These are phyloP conservation scores for Iguana delicatissima DNA, from an alignment of 2,797 vertebrate species.

Conservation along the genomic window DNA sequence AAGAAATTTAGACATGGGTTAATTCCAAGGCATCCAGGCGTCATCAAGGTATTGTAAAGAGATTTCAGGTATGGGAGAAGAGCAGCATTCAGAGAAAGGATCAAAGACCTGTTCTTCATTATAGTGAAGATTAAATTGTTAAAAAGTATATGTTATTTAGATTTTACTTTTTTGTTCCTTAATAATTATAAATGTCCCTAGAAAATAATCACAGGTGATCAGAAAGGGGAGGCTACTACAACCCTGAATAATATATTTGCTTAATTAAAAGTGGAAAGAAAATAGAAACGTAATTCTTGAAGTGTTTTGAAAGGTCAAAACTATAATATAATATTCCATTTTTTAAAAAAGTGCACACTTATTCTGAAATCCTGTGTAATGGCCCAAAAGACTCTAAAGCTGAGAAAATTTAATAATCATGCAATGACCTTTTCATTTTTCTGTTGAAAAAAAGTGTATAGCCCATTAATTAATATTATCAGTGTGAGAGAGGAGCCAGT, in stretches of 20 bases:
- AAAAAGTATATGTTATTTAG: not conserved
- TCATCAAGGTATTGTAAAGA: too few relatives aligned
- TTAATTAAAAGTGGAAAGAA: slow-evolving; percentile 13
- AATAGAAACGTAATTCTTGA: slow-evolving; percentile 10
- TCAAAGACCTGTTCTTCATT: not conserved
- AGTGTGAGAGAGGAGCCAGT: not conserved
- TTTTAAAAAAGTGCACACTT: not conserved
- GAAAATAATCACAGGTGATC: not conserved
- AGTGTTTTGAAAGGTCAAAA: slow-evolving; percentile 17
- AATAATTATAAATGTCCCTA: not conserved
- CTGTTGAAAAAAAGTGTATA: not conserved
- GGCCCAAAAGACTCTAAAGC: not conserved
- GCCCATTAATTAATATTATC: not conserved
- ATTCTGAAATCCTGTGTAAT: not conserved
- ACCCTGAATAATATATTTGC: not conserved
- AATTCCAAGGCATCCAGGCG: not conserved
- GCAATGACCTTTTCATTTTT: slow-evolving; percentile 16
- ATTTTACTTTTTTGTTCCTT: too few relatives aligned
- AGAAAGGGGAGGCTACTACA: not conserved
- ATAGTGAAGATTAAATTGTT: not conserved
- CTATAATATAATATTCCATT: not conserved
- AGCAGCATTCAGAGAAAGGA: not conserved
- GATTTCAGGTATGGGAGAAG: not conserved
- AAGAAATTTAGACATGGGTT: too few relatives aligned
- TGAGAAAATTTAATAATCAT: not conserved